Evolutionary conservation across 2,797 vertebrate genomes (phyloP), one percentile per base, ranked within the genome.

Genomic region (Galaxias olidus): DNA sequence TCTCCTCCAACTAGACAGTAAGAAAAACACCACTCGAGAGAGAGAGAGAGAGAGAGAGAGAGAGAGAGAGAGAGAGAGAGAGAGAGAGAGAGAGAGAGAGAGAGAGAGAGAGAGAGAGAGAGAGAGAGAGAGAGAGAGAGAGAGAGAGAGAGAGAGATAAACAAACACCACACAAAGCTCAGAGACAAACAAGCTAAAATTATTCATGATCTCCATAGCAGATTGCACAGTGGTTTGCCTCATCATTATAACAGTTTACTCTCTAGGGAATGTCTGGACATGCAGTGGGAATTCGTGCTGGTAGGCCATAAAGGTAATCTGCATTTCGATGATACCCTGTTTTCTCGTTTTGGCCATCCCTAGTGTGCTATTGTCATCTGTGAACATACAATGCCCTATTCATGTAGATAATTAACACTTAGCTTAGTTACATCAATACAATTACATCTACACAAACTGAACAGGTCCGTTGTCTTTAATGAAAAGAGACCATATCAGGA

Each of bases 281-380:
- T 2, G 30, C 49, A 77, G 66, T 47, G 14, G 49, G 73, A 75
- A 67, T 68, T 30, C 2, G 59, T 76, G 71, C 63, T 67, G 67
- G 74, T 14, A 74, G 51, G 77, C 78, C 75, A 83, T 82, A 65
- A 80, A 73, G 69, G 46, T 56, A 78, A 83, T 85, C 76, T 84
- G 62, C 74, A 87, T 78, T 85, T 83, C 79, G 72, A 85, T 79
- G 48, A 82, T 66, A 77, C 81, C 69, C 67, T 69, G 15, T 54
- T 56, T 57, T 65, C 4, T 47, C 46, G 12, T 47, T 47, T 30
- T 71, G 75, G 64, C 55, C 70, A 69, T 77, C 47, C 15, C 63
- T 81, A 57, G 59, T 71, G 56, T 59, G 55, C 73, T 69, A 76
- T 68, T 57, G 47, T 20, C 10, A 53, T 48, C 57, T 75, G 62